Evolutionary conservation across 2,888 invertebrate genomes (phyloP).

Genomic region (Ashinkailepas kermadecensis): DNA sequence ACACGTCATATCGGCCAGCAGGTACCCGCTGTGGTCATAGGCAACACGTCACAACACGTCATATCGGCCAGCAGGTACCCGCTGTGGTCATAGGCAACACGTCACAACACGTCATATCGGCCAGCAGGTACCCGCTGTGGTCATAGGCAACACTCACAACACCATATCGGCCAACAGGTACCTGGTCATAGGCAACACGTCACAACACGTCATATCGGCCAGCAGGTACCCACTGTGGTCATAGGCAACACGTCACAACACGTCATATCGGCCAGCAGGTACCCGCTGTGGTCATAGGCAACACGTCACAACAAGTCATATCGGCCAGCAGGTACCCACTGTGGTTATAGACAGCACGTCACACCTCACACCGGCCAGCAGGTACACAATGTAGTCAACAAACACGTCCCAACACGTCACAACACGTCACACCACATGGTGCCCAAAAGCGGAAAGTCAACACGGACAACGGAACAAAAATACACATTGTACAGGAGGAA

Average conservation of each 20-base stretch:
- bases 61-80: background rate
- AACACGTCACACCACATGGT: background rate
- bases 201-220: too few relatives aligned
- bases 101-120: background rate
- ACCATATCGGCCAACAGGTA: background rate
- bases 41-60: background rate
- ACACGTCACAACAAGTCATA: background rate
- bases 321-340: conserved; percentile 3
- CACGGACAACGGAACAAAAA: background rate
- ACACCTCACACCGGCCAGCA: background rate
- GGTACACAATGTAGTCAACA: background rate
- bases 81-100: background rate
- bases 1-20: background rate
- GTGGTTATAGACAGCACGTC: background rate
- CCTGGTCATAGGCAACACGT: too few relatives aligned
- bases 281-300: background rate
- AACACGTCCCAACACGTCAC: too few relatives aligned
- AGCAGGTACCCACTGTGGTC: too few relatives aligned
- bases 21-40: background rate
- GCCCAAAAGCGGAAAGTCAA: background rate
- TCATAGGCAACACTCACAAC: background rate
- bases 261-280: background rate
- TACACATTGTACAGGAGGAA: too few relatives aligned
- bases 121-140: background rate
- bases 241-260: too few relatives aligned